Evolutionary conservation across 2,888 invertebrate species (phyloP).

Genomic region (Andrena minutula): DNA sequence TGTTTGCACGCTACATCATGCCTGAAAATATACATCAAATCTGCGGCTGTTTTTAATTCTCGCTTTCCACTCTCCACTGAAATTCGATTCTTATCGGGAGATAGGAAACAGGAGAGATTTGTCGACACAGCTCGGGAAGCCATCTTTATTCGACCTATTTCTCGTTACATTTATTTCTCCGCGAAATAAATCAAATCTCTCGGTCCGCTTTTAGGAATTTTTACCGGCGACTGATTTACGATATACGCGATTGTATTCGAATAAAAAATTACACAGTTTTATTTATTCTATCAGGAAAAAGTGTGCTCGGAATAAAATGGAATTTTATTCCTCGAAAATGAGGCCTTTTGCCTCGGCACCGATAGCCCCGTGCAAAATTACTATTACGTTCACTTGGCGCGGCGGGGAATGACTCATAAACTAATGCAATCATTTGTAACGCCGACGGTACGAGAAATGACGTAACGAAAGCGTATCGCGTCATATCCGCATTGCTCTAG

Average conservation of each 20-base stretch:
- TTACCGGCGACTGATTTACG: too few relatives aligned
- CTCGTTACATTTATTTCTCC: too few relatives aligned
- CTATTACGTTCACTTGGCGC: slow-evolving; percentile 47
- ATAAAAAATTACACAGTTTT: too few relatives aligned
- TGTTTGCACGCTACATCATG: slow-evolving; percentile 29
- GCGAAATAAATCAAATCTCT: too few relatives aligned
- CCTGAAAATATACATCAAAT: slow-evolving; percentile 28
- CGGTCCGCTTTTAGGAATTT: too few relatives aligned
- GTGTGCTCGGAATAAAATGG: too few relatives aligned
- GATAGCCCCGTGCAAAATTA: slow-evolving; percentile 43
- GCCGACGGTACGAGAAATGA: slow-evolving; percentile 49
- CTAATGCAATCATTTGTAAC: slow-evolving; percentile 60
- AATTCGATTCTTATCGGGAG: slow-evolving; percentile 14
- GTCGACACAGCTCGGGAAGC: too few relatives aligned
- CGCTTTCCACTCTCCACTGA: slow-evolving; percentile 18
- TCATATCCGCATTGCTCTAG: slow-evolving; percentile 53
- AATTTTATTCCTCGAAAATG: too few relatives aligned
- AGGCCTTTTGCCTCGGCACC: background rate
- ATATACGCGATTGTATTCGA: too few relatives aligned
- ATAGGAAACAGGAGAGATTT: background rate
- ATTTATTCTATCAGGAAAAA: too few relatives aligned
- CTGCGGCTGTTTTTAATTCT: slow-evolving; percentile 21
- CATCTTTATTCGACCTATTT: too few relatives aligned
- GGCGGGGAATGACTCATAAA: slow-evolving; percentile 53
- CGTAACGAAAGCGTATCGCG: slow-evolving; percentile 53